A percentile compares a stretch with the other conserved stretches of the same genome.
Conservation (phyloP, 2,888 invertebrate species). For the Sphaerolaimus hirsutus region DNA sequence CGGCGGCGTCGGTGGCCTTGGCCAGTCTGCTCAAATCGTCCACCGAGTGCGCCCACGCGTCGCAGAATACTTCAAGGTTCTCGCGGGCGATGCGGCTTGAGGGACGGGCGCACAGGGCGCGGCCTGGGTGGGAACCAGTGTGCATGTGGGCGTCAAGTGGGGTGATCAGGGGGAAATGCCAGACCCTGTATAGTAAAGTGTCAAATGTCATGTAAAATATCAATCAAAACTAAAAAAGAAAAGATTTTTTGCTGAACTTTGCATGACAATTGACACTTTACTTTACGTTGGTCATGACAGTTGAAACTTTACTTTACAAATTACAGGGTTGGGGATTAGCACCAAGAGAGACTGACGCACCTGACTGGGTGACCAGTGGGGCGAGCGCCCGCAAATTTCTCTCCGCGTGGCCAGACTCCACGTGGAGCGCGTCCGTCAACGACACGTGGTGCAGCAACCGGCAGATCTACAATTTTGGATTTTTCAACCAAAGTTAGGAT, state of each 20-base stretch:
- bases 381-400: slow-evolving; percentile 79
- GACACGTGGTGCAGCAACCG: slow-evolving; percentile 85
- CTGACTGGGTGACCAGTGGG: slow-evolving; percentile 56
- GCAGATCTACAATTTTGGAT: slow-evolving; percentile 44
- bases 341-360: no score
- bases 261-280: no score
- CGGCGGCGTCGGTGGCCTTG: slow-evolving; percentile 22
- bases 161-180: slow-evolving; percentile 4
- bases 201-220: no score
- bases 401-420: slow-evolving; percentile 82
- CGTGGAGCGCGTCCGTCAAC: slow-evolving; percentile 71
- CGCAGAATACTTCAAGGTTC: slow-evolving; percentile 47
- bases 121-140: slow-evolving; percentile 77
- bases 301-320: no score
- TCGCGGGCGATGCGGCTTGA: slow-evolving; percentile 82
- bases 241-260: no score
- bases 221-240: no score
- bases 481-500: neutral
- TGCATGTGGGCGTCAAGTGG: neutral
- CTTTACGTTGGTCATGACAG: no score
- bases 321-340: no score
- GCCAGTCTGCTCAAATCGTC: slow-evolving; percentile 41
- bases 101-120: slow-evolving; percentile 68
- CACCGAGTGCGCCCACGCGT: slow-evolving; percentile 49
- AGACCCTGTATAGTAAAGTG: no score